Evolutionary conservation across 2,797 vertebrate genomes (phyloP), one percentile per base, ranked within the genome.

Genomic region (Sebastes dallii): DNA sequence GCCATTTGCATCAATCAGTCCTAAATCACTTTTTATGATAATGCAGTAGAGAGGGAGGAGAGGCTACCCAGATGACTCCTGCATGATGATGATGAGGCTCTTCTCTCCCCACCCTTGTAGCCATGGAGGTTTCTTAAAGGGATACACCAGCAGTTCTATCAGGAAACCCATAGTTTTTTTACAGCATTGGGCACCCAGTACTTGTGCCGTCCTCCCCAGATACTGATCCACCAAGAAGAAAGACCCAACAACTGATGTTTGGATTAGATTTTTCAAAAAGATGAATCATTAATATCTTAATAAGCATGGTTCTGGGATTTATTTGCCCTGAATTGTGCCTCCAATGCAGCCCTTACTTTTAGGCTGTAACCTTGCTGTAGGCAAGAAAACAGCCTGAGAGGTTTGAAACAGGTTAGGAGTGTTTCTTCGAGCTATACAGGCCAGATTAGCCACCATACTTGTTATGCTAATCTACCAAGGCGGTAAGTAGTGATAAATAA

Each of bases 1-100:
- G 96, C 96, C 96, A 98, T 99, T 98, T 99, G 97, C 97, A 99
- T 98, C 97, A 98, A 98, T 98, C 98, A 98, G 97, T 95, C 96
- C 96, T 98, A 98, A 98, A 99, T 98, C 97, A 98, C 98, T 98
- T 98, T 99, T 99, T 99, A 99, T 99, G 98, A 98, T 99, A 99
- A 99, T 98, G 98, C 96, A 96, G 96, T 94, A 85, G 96, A 98
- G 96, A 96, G 92, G 90, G 85, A 92, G 92, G 89, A 94, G 89
- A 92, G 96, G 95, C 96, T 96, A 96, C 97, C 83, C 84, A 83
- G 96, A 97, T 96, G 97, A 97, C 96, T 97, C 95, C 95, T 96
- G 96, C 97, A 97, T 97, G 96, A 96, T 97, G 97, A 97, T 85
- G 89, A 89, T 82, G 86, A 78, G 60, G 87, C 84, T 77, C 72